Evolutionary conservation across 2,113 vertebrate species (phyloP).

Genomic region (Sterrhoptilus dennistouni): DNA sequence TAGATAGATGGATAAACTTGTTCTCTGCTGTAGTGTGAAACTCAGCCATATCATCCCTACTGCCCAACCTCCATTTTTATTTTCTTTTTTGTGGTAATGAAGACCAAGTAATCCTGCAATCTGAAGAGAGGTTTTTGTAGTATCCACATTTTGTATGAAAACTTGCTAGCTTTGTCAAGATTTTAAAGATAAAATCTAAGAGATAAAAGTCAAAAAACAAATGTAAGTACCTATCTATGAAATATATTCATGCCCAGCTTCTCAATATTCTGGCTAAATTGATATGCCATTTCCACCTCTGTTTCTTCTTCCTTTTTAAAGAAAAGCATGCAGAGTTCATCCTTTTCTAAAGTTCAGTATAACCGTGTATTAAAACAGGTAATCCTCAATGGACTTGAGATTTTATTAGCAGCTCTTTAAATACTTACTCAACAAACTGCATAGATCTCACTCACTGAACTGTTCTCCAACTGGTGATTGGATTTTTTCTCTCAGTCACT

Average conservation of each 20-base stretch:
- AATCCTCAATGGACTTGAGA: background rate
- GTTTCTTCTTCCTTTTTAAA: background rate
- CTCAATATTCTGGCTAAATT: background rate
- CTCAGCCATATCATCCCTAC: background rate
- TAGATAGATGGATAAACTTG: background rate
- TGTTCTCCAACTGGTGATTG: background rate
- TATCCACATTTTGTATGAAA: background rate
- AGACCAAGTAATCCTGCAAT: background rate
- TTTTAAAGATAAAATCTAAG: background rate
- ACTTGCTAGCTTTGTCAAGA: background rate
- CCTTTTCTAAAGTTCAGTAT: background rate
- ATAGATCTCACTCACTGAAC: background rate
- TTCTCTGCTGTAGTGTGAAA: background rate
- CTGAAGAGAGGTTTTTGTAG: background rate
- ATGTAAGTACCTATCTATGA: background rate
- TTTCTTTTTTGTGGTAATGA: background rate
- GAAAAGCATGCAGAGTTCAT: background rate
- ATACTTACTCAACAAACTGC: background rate
- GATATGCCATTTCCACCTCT: background rate
- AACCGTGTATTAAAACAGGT: background rate
- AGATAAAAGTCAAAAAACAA: background rate
- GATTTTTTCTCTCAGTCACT: background rate
- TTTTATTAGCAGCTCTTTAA: background rate
- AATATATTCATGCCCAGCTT: background rate
- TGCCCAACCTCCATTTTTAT: accelerated